Conservation (phyloP, 2,113 vertebrate genomes). For the Poeciliopsis prolifica region DNA sequence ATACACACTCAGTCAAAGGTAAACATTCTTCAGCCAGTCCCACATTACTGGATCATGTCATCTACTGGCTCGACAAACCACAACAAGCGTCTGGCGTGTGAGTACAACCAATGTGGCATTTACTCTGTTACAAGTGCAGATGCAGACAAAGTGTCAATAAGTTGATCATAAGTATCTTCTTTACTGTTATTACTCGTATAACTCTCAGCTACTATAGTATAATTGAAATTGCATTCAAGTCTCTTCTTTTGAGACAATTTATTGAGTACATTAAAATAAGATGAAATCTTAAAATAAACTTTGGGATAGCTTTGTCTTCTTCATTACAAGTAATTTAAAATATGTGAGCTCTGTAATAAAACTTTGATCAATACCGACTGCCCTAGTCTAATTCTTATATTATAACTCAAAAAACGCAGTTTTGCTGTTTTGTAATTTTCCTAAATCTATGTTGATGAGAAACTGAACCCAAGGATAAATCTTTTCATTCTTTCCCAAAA, state of each 20-base stretch:
- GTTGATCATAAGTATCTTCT: slow-evolving; percentile 15
- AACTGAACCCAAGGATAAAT: background rate
- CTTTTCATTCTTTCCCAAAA: background rate
- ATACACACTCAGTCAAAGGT: slow-evolving; percentile 29
- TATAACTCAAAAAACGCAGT: background rate
- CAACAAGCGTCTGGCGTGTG: slow-evolving; percentile 74
- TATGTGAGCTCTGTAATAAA: background rate
- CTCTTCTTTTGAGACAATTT: background rate
- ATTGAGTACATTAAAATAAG: background rate
- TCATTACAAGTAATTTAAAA: background rate
- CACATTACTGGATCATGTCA: slow-evolving; percentile 69
- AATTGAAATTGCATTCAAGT: background rate
- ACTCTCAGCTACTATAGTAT: slow-evolving; percentile 3
- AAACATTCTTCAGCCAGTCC: slow-evolving; percentile 35
- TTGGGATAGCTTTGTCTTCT: background rate
- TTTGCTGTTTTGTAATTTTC: background rate
- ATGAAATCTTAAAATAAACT: background rate
- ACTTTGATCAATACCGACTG: background rate
- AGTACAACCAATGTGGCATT: slow-evolving; percentile 45
- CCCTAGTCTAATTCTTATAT: background rate
- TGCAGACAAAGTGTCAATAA: background rate
- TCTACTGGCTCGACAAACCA: slow-evolving; percentile 72
- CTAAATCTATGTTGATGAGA: background rate
- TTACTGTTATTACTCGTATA: background rate
- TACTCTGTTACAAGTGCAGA: background rate